Percentiles rank a stretch among this genome's conserved stretches.
Conservation (phyloP, 2,888 invertebrate species). For the Amblyteles armatorius region DNA sequence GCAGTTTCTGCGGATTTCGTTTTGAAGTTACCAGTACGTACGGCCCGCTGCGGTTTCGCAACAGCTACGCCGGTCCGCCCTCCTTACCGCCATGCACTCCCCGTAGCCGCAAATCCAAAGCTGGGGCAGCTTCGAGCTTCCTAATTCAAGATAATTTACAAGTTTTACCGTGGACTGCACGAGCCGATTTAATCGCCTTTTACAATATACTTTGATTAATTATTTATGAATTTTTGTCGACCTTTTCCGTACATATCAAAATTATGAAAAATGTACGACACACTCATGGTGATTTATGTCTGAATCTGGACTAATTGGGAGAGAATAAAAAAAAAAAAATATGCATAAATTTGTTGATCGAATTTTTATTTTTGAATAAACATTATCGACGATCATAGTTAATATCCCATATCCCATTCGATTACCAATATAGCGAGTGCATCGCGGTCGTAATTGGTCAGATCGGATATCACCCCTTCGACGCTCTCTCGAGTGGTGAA, state of each 20-base stretch:
- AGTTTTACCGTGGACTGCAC: neutral
- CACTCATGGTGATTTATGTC: too few relatives aligned
- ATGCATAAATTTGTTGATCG: too few relatives aligned
- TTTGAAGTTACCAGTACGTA: slow-evolving; percentile 30
- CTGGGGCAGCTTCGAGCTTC: neutral
- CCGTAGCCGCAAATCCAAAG: neutral
- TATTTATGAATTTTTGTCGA: too few relatives aligned
- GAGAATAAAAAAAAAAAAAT: fast-evolving
- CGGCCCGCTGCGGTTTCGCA: slow-evolving; percentile 25
- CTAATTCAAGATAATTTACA: slow-evolving; percentile 18
- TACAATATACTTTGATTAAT: too few relatives aligned
- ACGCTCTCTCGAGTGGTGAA: neutral
- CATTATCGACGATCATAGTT: neutral
- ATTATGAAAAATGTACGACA: too few relatives aligned
- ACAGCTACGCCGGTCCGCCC: neutral
- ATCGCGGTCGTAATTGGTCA: neutral
- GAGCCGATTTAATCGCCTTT: too few relatives aligned
- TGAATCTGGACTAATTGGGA: too few relatives aligned
- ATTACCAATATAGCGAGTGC: neutral
- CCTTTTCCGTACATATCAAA: too few relatives aligned
- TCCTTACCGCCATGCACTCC: neutral
- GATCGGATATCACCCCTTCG: neutral
- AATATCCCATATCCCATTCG: neutral
- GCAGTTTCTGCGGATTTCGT: slow-evolving; percentile 28
- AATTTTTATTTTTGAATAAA: too few relatives aligned